These are phyloP conservation scores for Tursiops truncatus DNA, from an alignment of 2,113 vertebrate species.

Conservation along the genomic window DNA sequence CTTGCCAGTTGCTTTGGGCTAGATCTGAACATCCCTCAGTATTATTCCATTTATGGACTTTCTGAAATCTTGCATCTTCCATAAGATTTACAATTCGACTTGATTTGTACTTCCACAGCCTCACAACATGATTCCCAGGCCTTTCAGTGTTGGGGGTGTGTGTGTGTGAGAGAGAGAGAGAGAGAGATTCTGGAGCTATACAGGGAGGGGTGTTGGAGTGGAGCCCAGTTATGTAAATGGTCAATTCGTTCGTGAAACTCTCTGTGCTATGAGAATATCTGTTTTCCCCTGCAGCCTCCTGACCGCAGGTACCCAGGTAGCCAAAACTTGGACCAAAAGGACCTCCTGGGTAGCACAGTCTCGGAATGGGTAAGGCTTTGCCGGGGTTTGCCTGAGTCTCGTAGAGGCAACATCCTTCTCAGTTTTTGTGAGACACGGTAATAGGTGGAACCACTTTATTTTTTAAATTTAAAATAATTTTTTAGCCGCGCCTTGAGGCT, in stretches of 20 bases:
- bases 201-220: fast-evolving
- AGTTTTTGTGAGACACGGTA: background rate
- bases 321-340: background rate
- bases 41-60: background rate
- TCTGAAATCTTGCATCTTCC: background rate
- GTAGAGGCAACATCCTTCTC: background rate
- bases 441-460: background rate
- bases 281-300: background rate
- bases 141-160: fast-evolving
- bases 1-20: background rate
- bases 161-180: background rate
- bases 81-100: background rate
- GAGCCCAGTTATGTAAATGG: fast-evolving
- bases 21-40: too few relatives aligned
- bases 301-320: background rate
- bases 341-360: too few relatives aligned
- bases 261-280: background rate
- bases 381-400: background rate
- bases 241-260: too few relatives aligned
- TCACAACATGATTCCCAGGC: background rate
- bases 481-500: background rate
- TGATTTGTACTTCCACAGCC: background rate
- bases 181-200: background rate
- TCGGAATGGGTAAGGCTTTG: background rate
- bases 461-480: background rate